Percentiles rank a stretch among this genome's conserved stretches.
Conservation (phyloP, 2,888 invertebrate species). For the Drosophila neotestacea region DNA sequence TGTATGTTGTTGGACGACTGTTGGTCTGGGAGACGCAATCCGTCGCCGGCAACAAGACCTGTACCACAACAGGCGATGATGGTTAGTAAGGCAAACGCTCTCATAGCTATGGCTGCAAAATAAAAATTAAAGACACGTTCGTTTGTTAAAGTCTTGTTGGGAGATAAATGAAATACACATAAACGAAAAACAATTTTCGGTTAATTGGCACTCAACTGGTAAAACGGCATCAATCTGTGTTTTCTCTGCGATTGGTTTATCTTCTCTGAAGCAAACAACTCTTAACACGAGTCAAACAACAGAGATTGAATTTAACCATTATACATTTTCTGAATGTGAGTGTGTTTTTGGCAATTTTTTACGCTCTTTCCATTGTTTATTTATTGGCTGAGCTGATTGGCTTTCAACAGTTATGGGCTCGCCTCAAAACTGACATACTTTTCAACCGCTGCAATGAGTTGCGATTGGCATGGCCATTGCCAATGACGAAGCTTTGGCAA, state of each 20-base stretch:
- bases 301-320: conserved; percentile 1
- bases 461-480: conserved; percentile 31
- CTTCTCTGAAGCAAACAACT: conserved; percentile 47
- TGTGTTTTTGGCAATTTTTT: conserved; percentile 54
- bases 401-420: conserved; percentile 29
- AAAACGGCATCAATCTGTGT: conserved; percentile 46
- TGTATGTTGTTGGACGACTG: conserved; percentile 74
- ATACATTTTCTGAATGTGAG: conserved; percentile 22
- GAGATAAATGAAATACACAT: conserved; percentile 2
- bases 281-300: conserved; percentile 20
- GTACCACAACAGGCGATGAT: conserved; percentile 85
- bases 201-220: conserved; percentile 54
- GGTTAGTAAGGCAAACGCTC: conserved; percentile 85
- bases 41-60: conserved; percentile 86
- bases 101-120: conserved; percentile 77
- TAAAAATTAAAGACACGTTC: conserved; percentile 62
- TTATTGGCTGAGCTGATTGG: conserved; percentile 51
- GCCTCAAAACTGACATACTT: conserved; percentile 60
- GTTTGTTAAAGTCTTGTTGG: conserved; percentile 19
- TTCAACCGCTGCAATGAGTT: conserved; percentile 11
- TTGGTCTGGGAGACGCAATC: conserved; percentile 87
- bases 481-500: conserved; percentile 22
- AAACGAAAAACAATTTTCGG: conserved; percentile 36
- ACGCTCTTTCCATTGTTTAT: conserved; percentile 44
- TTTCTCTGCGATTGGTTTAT: conserved; percentile 60